Evolutionary conservation across 2,797 vertebrate species (phyloP), one percentile per base, ranked within the genome.

Genomic region (Lutjanus campechanus): DNA sequence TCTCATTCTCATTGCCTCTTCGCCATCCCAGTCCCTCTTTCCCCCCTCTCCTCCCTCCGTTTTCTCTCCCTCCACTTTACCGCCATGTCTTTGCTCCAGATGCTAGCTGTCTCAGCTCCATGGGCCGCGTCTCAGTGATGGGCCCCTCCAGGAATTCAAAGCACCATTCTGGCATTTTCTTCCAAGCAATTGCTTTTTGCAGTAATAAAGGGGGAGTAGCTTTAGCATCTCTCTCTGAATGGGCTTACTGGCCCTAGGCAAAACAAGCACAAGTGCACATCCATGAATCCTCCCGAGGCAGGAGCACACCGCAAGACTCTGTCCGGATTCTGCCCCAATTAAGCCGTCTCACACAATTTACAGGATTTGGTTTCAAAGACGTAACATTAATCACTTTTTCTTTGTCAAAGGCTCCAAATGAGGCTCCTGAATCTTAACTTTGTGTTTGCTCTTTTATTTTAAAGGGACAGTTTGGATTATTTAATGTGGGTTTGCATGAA

Each of bases 101-200:
- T 91, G 89, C 87, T 93, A 83, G 91, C 93, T 95, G 92, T 94
- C 94, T 92, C 90, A 78, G 89, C 90, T 91, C 85, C 55, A 66
- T 91, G 86, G 93, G 92, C 90, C 78, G 89, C 77, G 79, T 91
- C 91, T 91, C 92, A 65, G 85, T 95, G 93, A 95, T 92, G 92
- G 91, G 92, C 85, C 90, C 94, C 94, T 95, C 88, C 85, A 94
- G 95, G 94, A 95, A 93, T 94, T 93, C 88, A 93, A 92, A 94
- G 93, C 88, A 87, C 93, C 85, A 92, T 91, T 91, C 91, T 93
- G 92, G 91, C 86, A 91, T 94, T 94, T 95, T 94, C 92, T 94
- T 93, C 91, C 89, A 84, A 93, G 93, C 92, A 94, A 94, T 93
- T 93, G 92, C 90, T 94, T 95, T 93, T 87, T 87, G 85, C 90